A percentile compares a stretch with the other conserved stretches of the same genome.
Evolutionary conservation across 2,113 vertebrate genomes (phyloP).

Genomic region (Hippoglossus stenolepis): DNA sequence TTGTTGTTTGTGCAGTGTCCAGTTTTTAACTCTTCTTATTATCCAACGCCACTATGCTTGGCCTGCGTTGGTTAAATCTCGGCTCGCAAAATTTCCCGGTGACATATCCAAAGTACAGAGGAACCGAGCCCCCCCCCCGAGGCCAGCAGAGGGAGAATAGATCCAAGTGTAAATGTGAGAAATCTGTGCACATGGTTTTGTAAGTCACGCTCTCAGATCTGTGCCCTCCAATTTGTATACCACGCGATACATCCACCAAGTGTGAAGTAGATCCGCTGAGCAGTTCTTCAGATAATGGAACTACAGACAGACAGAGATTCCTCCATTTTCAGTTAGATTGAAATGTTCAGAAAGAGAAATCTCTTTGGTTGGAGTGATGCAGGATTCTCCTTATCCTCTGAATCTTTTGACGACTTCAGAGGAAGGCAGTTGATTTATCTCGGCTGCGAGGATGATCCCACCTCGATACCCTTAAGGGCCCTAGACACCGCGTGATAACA

Average conservation of each 20-base stretch:
- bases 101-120: no score
- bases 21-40: background rate
- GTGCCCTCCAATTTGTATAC: background rate
- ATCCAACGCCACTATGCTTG: no score
- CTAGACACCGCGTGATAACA: background rate
- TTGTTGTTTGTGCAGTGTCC: background rate
- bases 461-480: background rate
- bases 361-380: background rate
- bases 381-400: background rate
- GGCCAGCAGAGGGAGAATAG: no score
- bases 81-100: background rate
- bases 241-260: background rate
- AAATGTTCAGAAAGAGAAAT: background rate
- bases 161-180: no score
- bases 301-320: background rate
- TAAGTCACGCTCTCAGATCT: background rate
- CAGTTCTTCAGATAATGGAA: background rate
- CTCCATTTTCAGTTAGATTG: background rate
- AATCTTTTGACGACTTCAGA: background rate
- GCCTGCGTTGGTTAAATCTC: no score
- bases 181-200: no score
- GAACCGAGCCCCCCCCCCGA: no score
- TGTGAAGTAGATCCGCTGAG: background rate
- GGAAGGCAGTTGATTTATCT: background rate
- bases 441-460: background rate